Percentiles rank a stretch among this genome's conserved stretches.
Evolutionary conservation across 2,113 vertebrate genomes (phyloP).

Genomic region (Neopipo cinnamomea): DNA sequence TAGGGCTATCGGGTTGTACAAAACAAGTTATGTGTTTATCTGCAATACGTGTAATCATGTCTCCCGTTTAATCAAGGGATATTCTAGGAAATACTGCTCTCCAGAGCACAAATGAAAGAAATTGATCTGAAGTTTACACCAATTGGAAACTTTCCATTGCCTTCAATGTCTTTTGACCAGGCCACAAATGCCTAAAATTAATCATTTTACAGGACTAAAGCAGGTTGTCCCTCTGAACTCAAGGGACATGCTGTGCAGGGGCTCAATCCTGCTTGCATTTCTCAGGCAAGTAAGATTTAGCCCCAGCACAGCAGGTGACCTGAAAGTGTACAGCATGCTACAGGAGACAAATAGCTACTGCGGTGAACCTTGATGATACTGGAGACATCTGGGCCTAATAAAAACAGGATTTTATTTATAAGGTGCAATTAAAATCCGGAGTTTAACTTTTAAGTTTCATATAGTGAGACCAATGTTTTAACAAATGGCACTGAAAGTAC

Average conservation of each 20-base stretch:
- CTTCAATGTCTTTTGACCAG: neutral
- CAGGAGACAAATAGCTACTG: conserved; percentile 50
- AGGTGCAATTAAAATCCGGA: conserved; percentile 37
- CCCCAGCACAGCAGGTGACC: conserved; percentile 24
- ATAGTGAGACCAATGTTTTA: conserved; percentile 39
- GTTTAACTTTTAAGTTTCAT: conserved; percentile 44
- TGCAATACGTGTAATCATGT: neutral
- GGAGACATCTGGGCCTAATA: conserved; percentile 35
- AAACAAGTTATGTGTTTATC: neutral
- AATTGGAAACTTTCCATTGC: neutral
- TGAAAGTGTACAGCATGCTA: neutral
- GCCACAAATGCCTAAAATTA: neutral
- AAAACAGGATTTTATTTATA: conserved; percentile 56
- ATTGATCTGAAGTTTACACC: neutral
- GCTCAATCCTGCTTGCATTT: conserved; percentile 10
- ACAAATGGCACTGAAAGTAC: conserved; percentile 6
- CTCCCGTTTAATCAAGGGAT: neutral
- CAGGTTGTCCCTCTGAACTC: conserved; percentile 28
- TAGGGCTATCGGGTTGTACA: neutral
- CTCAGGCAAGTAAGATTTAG: conserved; percentile 21
- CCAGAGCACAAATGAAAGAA: neutral
- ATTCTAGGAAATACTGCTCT: neutral
- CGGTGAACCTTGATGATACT: conserved; percentile 51
- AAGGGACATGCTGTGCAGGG: neutral
- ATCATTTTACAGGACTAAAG: neutral